Conservation (phyloP, 2,797 vertebrate genomes). For the Sternotherus odoratus region DNA sequence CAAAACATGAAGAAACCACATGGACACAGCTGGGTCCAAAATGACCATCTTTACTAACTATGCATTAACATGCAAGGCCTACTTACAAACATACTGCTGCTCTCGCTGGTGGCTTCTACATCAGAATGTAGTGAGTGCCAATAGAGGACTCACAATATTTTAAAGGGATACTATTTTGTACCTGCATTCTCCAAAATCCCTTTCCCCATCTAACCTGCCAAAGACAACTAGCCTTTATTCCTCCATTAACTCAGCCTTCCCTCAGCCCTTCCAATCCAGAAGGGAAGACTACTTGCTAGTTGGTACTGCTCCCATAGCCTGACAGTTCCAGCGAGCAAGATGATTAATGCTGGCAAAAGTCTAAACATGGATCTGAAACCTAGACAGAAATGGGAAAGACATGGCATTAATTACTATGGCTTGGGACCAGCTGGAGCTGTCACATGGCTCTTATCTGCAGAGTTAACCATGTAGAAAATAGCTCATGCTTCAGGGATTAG, state of each 20-base stretch:
- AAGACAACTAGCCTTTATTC: not conserved
- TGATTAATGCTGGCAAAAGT: conserved; percentile 28
- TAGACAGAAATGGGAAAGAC: not conserved
- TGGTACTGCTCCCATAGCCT: not conserved
- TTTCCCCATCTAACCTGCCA: not conserved
- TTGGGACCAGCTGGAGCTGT: conserved; percentile 73
- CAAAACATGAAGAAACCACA: not conserved
- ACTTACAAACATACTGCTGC: not conserved
- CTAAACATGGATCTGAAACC: not conserved
- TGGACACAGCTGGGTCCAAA: not conserved
- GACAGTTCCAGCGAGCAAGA: not conserved
- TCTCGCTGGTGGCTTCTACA: not conserved
- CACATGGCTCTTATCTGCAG: conserved; percentile 50
- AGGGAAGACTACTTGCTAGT: not conserved
- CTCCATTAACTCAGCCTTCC: not conserved
- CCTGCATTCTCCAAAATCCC: not conserved
- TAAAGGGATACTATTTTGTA: no score
- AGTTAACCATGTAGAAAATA: conserved; percentile 79
- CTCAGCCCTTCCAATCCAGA: not conserved
- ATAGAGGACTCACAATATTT: not conserved
- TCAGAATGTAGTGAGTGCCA: not conserved
- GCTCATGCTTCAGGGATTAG: conserved; percentile 49
- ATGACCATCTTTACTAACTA: not conserved
- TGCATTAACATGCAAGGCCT: not conserved
- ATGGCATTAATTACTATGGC: conserved; percentile 16